Conservation (phyloP, 2,888 invertebrate species). For the Cyclophora albipunctata region DNA sequence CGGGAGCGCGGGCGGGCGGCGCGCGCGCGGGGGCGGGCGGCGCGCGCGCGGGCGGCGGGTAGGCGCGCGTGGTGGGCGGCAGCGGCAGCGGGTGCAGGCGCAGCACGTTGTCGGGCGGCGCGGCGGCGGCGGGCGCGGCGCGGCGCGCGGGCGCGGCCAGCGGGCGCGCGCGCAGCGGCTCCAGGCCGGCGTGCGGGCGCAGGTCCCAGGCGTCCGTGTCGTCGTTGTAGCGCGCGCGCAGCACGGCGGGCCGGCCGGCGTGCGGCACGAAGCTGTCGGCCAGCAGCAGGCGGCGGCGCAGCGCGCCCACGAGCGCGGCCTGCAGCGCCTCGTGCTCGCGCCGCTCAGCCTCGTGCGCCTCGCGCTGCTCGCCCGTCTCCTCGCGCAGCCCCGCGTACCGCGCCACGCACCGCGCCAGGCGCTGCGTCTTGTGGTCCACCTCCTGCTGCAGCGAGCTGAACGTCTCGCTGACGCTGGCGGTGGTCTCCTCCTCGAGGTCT, state of each 20-base stretch:
- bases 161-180: constrained; percentile 73
- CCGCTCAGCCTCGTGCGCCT: constrained; percentile 92
- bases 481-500: constrained; percentile 94
- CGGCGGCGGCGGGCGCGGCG: constrained; percentile 79
- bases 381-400: constrained; percentile 81
- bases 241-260: constrained; percentile 50
- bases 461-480: constrained; percentile 91
- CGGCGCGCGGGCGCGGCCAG: constrained; percentile 77
- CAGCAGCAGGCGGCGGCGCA: constrained; percentile 90
- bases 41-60: constrained; percentile 52
- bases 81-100: constrained; percentile 85
- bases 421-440: constrained; percentile 95
- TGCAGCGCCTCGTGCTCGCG: constrained; percentile 89
- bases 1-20: constrained; percentile 16
- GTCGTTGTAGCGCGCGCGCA: constrained; percentile 77
- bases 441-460: constrained; percentile 95
- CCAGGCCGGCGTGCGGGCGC: constrained; percentile 37
- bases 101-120: constrained; percentile 81
- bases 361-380: constrained; percentile 72
- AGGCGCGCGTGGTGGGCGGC: constrained; percentile 83
- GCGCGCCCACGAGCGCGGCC: constrained; percentile 91
- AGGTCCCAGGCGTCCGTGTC: constrained; percentile 52
- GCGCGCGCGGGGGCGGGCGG: constrained; percentile 27
- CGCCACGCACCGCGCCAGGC: constrained; percentile 80
- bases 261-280: constrained; percentile 93